Percentiles rank a stretch among this genome's conserved stretches.
These are phyloP conservation scores for Philopedon plagiatum DNA, from an alignment of 2,888 invertebrate species.

Conservation along the genomic window DNA sequence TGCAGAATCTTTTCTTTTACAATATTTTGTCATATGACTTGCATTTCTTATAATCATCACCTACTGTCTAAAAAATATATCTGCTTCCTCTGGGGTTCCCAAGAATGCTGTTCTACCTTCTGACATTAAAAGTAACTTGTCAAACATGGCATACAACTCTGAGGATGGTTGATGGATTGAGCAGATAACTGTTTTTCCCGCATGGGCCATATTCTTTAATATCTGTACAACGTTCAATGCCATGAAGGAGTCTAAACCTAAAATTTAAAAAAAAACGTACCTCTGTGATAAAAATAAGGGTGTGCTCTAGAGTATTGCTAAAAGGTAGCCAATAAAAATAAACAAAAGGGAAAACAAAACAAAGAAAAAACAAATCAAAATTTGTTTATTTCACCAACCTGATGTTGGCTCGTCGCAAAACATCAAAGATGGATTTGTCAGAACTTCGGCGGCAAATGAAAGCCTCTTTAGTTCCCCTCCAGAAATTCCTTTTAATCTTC, in stretches of 20 bases:
- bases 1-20: no score
- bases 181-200: slow-evolving; percentile 91
- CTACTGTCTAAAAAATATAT: slow-evolving; percentile 85
- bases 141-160: slow-evolving; percentile 91
- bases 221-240: slow-evolving; percentile 91
- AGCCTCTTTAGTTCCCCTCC: slow-evolving; percentile 97
- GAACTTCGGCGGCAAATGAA: slow-evolving; percentile 96
- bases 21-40: no score
- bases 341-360: neutral
- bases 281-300: no score
- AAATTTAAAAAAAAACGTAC: no score
- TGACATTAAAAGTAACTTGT: slow-evolving; percentile 89
- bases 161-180: slow-evolving; percentile 98
- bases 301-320: neutral
- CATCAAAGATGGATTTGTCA: slow-evolving; percentile 95
- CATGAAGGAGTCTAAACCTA: slow-evolving; percentile 95
- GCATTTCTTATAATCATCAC: no score
- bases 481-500: slow-evolving; percentile 91
- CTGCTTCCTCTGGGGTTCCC: slow-evolving; percentile 85
- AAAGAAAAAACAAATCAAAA: no score
- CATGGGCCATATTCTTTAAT: slow-evolving; percentile 80
- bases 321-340: neutral
- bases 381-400: slow-evolving; percentile 33
- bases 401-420: slow-evolving; percentile 99
- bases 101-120: slow-evolving; percentile 93